phyloP scores from a whole-genome alignment of 2,113 vertebrate species.

The Erpornis zantholeuca region DNA sequence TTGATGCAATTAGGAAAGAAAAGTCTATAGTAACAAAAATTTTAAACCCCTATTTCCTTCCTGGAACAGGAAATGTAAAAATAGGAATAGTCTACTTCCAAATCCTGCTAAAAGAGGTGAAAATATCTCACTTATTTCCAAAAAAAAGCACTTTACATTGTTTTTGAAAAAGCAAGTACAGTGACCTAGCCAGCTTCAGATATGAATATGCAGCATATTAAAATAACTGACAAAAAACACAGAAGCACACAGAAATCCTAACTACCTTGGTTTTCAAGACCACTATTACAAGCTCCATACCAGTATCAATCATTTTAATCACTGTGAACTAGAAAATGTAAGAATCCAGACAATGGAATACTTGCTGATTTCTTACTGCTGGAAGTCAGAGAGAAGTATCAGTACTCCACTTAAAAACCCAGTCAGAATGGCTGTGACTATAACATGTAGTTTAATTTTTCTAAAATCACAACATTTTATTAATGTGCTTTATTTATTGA shows the following conservation, averaged over 20 bases:
- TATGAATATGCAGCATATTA: background rate
- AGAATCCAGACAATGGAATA: background rate
- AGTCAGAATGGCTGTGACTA: background rate
- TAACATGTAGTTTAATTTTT: background rate
- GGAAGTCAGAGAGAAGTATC: background rate
- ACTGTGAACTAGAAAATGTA: background rate
- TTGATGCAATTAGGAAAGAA: conserved; percentile 12
- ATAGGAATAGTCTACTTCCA: conserved; percentile 36
- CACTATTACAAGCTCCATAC: background rate
- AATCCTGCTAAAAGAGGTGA: background rate
- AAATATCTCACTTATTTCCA: background rate
- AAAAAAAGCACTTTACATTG: background rate
- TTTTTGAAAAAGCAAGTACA: background rate
- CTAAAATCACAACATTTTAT: background rate
- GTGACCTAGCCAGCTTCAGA: background rate
- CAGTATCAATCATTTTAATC: background rate
- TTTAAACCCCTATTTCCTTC: conserved; percentile 23
- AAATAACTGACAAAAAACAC: background rate
- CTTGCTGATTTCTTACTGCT: background rate
- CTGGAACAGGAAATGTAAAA: conserved; percentile 53
- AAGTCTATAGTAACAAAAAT: background rate
- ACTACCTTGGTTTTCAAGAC: background rate
- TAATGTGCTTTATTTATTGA: background rate
- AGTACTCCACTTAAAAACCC: background rate
- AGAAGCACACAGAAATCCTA: background rate